Base-by-base conservation (phyloP, 2,888 invertebrate species). In the Caradrina kadenii region DNA sequence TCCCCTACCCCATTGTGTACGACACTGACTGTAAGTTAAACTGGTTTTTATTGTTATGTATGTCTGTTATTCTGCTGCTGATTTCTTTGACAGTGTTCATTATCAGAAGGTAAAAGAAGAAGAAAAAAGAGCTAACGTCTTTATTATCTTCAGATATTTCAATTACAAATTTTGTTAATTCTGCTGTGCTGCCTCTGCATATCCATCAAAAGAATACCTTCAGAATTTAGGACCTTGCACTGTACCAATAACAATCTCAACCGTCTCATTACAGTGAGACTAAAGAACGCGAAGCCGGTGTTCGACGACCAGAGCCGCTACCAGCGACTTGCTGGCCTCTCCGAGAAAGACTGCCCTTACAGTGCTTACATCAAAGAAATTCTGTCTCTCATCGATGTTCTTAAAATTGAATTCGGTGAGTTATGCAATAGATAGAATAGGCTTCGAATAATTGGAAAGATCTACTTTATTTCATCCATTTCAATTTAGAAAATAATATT, bases 21-120 rank as follows among this genome's bases (percentile, higher is more conserved):
- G 96, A 96, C 58, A 91, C 93, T 79, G 95, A 94, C 86, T 26
- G 95, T 96, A 55, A 93, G 95, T 93, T 78, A 4, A 6, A 42
- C 0, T 11, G 15, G 11, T 1, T 53, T 49, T 10, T 49, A 19
- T n/a, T n/a, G n/a, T n/a, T 26, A 26, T 4, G 26, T 26, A 2
- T 49, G 49, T 15, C 10, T 19, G 8, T 49, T n/a, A 6, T 2
- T 45, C 45, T 45, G 3, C 17, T 45, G 45, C 17, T 45, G 8
- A 35, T 35, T 8, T 35, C 35, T 35, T 6, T 7, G 8, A 7
- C 8, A 35, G 7, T 1, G 7, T 35, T 35, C 1, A 35, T 8
- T 8, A 35, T 35, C 35, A 35, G 35, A 7, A 31, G 1, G 1
- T 39, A 39, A 39, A 39, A 11, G 13, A 11, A 39, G 11, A 35